Base-by-base conservation (phyloP, 1,140 invertebrate genomes). In the Samia ricini region DNA sequence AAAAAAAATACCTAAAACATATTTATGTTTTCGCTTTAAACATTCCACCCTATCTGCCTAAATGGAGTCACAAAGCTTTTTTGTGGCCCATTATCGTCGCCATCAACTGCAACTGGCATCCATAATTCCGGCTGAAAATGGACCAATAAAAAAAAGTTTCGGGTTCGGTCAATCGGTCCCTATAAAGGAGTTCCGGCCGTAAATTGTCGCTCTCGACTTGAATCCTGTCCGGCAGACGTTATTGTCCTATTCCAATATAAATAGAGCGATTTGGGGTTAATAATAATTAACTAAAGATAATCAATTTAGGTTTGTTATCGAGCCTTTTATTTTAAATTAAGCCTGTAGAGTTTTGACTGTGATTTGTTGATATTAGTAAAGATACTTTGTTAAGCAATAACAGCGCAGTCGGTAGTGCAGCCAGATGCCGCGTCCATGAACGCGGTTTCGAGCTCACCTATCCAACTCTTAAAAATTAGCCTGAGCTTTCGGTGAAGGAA, bases 141-240 rank as follows among this genome's bases (percentile, higher is more conserved):
- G 23, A 15, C 24, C 19, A 19, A 58, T 7, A 26, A 50, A 50
- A 58, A 69, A 61, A 60, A 60, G 57, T 58, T 48, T 62, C 65
- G 60, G 57, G 64, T n/a, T 61, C 64, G 72, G 67, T 68, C 72
- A 74, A 68, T 74, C 71, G 63, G 21, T n/a, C 56, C 59, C 58
- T n/a, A 74, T 74, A 71, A 71, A 64, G 26, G 57, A 56, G 66
- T 71, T 74, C 72, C 72, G 72, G 72, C 69, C 66, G 36, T 74
- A 74, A 69, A 71, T 64, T 68, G 67, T 52, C 66, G 69, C 54
- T 51, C 48, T 36, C 56, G 26, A 10, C 56, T n/a, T 55, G 22
- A 68, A 66, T 66, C 68, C 68, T 61, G 68, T 68, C 62, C 55
- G 69, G 61, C 63, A 54, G 63, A 26, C 56, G 33, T 59, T 61